These are phyloP conservation scores for Melipona quadrifasciata DNA, from an alignment of 1,140 invertebrate species.

Conservation along the genomic window DNA sequence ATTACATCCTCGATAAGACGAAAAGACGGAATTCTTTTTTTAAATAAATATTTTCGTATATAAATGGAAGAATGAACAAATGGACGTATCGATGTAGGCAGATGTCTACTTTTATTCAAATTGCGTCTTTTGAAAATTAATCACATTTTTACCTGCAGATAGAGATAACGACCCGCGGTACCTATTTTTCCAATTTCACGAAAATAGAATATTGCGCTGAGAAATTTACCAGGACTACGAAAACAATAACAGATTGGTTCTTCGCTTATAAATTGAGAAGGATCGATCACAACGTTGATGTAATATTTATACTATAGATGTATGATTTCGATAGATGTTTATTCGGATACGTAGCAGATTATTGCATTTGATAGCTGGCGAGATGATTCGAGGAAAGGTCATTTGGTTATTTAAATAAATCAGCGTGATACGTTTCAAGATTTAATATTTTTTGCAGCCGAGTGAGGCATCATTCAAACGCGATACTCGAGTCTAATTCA, in stretches of 20 bases:
- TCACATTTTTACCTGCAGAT: too few species aligned
- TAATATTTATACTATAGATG: not conserved
- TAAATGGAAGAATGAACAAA: too few species aligned
- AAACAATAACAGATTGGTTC: not conserved
- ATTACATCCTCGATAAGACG: not conserved
- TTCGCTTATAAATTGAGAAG: not conserved
- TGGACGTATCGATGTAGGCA: not conserved
- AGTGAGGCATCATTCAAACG: not conserved
- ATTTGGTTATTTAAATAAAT: not conserved
- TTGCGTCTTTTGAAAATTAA: too few species aligned
- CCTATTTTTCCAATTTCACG: not conserved
- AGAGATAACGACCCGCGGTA: not conserved
- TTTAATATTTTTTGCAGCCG: not conserved
- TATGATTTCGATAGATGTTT: not conserved
- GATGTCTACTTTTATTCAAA: too few species aligned
- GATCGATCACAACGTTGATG: not conserved
- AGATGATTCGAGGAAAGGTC: not conserved
- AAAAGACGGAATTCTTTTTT: not conserved
- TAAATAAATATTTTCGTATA: not conserved
- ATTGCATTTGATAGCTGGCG: not conserved
- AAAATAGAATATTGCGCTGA: not conserved
- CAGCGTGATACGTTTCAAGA: not conserved
- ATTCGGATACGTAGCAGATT: not conserved
- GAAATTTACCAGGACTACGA: not conserved
- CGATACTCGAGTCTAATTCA: too few species aligned